A percentile compares a stretch with the other conserved stretches of the same genome.
Evolutionary conservation across 2,113 vertebrate genomes (phyloP).

Genomic region (Tetraodon nigroviridis): DNA sequence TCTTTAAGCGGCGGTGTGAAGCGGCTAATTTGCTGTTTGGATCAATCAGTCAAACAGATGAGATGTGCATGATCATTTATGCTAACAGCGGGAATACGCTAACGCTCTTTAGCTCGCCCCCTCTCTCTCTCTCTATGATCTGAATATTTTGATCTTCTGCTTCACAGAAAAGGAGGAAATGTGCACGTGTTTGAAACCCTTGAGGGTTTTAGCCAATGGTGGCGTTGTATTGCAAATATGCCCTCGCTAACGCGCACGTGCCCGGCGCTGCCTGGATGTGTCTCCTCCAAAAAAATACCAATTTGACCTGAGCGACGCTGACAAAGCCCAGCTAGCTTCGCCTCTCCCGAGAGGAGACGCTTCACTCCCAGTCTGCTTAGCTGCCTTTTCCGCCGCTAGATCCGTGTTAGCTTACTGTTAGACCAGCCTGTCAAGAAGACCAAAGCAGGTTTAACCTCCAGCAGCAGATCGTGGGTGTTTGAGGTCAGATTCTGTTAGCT

Average conservation of each 20-base stretch:
- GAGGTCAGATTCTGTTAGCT: too few species aligned
- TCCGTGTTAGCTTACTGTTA: too few species aligned
- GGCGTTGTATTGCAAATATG: constrained; percentile 20
- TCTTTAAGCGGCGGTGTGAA: neutral
- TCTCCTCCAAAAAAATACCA: constrained; percentile 15
- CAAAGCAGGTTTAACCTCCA: too few species aligned
- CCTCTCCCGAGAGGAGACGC: too few species aligned
- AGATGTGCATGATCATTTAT: constrained; percentile 32
- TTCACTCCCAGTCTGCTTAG: too few species aligned
- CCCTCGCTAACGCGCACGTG: neutral
- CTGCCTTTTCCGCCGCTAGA: too few species aligned
- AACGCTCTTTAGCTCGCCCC: constrained; percentile 5
- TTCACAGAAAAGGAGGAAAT: constrained; percentile 11
- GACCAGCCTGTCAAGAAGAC: too few species aligned
- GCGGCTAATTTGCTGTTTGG: neutral
- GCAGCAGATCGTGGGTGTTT: too few species aligned
- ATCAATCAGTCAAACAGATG: neutral
- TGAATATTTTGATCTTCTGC: constrained; percentile 31
- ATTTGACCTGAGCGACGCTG: neutral
- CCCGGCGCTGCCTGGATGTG: neutral
- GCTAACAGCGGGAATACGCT: constrained; percentile 3
- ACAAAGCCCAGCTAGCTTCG: neutral
- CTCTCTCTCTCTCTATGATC: constrained; percentile 3
- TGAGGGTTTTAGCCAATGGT: constrained; percentile 9
- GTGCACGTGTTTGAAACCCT: constrained; percentile 17